Conservation (phyloP, 1,140 invertebrate species). For the Rhyzopertha dominica region DNA sequence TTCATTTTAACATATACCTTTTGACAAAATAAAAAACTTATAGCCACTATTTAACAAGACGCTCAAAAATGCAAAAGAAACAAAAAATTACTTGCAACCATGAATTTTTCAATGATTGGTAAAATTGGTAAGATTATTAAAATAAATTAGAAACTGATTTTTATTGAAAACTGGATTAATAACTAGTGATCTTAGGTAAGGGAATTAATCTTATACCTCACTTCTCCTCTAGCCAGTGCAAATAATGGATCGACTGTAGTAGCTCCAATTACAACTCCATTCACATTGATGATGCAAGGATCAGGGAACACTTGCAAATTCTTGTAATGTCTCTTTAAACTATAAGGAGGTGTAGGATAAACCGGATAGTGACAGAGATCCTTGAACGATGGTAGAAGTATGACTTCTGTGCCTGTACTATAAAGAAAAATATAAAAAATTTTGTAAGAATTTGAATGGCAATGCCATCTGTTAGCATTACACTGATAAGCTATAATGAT, state of each 20-base stretch:
- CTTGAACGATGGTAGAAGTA: slow-evolving; percentile 68
- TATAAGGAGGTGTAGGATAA: slow-evolving; percentile 75
- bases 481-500: too few relatives aligned
- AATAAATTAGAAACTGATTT: too few relatives aligned
- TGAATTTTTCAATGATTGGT: not conserved
- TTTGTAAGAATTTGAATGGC: too few relatives aligned
- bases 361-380: slow-evolving; percentile 73
- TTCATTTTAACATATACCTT: too few relatives aligned
- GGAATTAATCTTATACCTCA: slow-evolving; percentile 38
- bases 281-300: slow-evolving; percentile 72
- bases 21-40: too few relatives aligned
- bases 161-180: too few relatives aligned
- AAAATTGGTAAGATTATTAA: not conserved
- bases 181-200: too few relatives aligned
- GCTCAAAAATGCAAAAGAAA: too few relatives aligned
- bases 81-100: too few relatives aligned
- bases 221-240: slow-evolving; percentile 73
- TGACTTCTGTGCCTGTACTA: slow-evolving; percentile 62
- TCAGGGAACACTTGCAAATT: slow-evolving; percentile 65
- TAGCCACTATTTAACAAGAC: slow-evolving; percentile 1
- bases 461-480: too few relatives aligned
- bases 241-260: slow-evolving; percentile 79
- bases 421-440: slow-evolving; percentile 39
- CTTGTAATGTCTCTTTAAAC: slow-evolving; percentile 48
- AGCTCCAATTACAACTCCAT: slow-evolving; percentile 69